These are phyloP conservation scores for Prunella fulvescens DNA, from an alignment of 2,113 vertebrate genomes.

Conservation along the genomic window DNA sequence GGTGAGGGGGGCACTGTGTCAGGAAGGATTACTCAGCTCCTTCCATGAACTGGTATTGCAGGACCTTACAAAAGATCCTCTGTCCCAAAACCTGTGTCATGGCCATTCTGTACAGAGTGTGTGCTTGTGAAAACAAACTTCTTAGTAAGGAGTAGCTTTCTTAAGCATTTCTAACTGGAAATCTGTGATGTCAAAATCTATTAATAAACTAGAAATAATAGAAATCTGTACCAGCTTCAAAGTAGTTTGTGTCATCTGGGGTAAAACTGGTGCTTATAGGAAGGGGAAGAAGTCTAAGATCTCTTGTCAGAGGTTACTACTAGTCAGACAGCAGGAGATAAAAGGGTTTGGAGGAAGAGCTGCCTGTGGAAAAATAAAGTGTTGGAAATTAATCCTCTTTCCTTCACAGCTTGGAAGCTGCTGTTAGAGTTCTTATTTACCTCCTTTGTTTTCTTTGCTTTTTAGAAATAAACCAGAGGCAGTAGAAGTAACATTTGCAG, in stretches of 20 bases:
- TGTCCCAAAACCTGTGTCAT: neutral
- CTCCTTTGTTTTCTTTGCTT: constrained; percentile 27
- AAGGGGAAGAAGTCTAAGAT: neutral
- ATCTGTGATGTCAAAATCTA: neutral
- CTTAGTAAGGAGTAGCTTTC: neutral
- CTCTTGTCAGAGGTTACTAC: neutral
- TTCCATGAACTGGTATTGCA: neutral
- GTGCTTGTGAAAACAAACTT: neutral
- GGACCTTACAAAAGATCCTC: neutral
- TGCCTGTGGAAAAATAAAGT: neutral
- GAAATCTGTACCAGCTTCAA: neutral
- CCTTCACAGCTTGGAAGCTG: neutral
- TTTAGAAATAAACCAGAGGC: constrained; percentile 96
- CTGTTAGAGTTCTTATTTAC: neutral
- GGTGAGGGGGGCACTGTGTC: neutral
- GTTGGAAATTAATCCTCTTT: constrained; percentile 20
- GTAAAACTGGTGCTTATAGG: neutral
- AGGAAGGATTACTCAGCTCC: neutral
- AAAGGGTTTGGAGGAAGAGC: neutral
- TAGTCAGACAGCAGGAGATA: neutral
- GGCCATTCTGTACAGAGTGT: neutral
- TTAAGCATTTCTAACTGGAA: neutral
- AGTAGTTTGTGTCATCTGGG: neutral
- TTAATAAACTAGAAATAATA: neutral
- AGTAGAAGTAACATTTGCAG: constrained; percentile 98